phyloP scores from a whole-genome alignment of 2,797 vertebrate species.

The Malacoraja senta region DNA sequence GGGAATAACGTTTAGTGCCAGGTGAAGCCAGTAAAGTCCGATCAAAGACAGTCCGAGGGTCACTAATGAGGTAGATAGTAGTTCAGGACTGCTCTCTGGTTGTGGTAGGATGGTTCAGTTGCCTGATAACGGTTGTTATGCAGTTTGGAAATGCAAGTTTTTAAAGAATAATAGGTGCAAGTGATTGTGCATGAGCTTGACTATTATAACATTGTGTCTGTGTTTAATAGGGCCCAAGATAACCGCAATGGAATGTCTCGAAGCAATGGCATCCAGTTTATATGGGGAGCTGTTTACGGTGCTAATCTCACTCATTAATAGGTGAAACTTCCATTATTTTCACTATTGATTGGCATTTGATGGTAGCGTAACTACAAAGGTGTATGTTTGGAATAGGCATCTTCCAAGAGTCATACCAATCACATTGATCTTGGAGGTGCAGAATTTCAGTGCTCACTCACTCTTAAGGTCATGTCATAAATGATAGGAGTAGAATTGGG shows the following conservation, averaged over 20 bases:
- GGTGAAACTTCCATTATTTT: conserved; percentile 53
- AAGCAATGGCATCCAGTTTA: conserved; percentile 83
- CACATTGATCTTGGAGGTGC: not conserved
- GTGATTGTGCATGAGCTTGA: not conserved
- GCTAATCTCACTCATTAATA: conserved; percentile 86
- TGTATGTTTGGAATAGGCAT: not conserved
- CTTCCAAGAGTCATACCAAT: not conserved
- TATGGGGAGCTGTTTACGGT: conserved; percentile 90
- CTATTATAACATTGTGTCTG: not conserved
- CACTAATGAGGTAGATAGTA: too few species aligned
- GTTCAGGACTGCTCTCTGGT: too few species aligned
- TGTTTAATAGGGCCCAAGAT: conserved; percentile 70
- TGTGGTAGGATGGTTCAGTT: too few species aligned
- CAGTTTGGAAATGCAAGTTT: not conserved
- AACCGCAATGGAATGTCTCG: conserved; percentile 85
- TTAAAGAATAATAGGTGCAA: not conserved
- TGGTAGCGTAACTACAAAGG: not conserved
- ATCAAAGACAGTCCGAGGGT: too few species aligned
- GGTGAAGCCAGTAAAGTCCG: too few species aligned
- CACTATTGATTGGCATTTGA: not conserved
- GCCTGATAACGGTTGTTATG: too few species aligned
- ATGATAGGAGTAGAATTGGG: too few species aligned
- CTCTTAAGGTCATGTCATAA: too few species aligned
- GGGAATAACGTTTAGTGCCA: too few species aligned
- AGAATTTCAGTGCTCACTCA: not conserved